A percentile compares a stretch with the other conserved stretches of the same genome.
Conservation (phyloP, 2,113 vertebrate genomes). For the Dendrocopos noguchii region DNA sequence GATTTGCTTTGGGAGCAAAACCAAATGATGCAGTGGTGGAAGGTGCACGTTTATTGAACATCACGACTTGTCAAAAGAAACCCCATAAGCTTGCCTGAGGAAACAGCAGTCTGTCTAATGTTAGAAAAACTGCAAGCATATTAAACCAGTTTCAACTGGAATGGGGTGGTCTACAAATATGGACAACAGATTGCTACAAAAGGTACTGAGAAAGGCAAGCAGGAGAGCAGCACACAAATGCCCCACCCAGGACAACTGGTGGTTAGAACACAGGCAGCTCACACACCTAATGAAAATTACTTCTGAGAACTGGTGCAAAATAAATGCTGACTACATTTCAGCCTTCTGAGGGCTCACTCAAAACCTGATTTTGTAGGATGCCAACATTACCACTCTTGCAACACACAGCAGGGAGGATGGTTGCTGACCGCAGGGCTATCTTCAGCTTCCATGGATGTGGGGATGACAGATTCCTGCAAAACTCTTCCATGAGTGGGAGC, state of each 20-base stretch:
- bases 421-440: not conserved
- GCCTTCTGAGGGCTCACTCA: not conserved
- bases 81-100: not conserved
- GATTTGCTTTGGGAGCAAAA: not conserved
- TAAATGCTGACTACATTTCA: not conserved
- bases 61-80: not conserved
- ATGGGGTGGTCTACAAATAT: not conserved
- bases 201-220: not conserved
- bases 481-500: fast-evolving
- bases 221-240: not conserved
- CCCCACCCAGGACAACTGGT: not conserved
- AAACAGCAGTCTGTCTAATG: not conserved
- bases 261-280: not conserved
- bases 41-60: not conserved
- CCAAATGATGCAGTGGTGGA: not conserved
- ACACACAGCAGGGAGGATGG: not conserved
- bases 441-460: fast-evolving
- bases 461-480: not conserved
- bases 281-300: not conserved
- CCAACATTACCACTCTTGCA: not conserved
- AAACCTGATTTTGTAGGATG: not conserved
- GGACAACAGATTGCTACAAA: not conserved
- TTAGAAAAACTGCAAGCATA: conserved; percentile 20
- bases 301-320: not conserved
- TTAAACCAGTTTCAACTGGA: conserved; percentile 20